Evolutionary conservation across 2,797 vertebrate genomes (phyloP).

Genomic region (Denticeps clupeoides): DNA sequence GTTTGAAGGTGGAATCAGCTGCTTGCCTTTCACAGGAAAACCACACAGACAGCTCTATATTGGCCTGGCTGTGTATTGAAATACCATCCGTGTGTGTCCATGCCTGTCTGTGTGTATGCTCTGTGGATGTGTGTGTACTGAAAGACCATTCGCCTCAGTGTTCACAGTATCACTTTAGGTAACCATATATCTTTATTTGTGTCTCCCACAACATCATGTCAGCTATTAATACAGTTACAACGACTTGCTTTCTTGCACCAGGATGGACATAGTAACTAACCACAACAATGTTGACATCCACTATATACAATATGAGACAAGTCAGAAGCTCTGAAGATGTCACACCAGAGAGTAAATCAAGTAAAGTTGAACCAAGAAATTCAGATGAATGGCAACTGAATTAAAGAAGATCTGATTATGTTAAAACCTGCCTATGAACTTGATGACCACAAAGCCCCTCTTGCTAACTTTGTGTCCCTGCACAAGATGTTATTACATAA

Average conservation of each 20-base stretch:
- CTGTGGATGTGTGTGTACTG: constrained; percentile 21
- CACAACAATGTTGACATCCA: neutral
- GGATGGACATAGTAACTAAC: neutral
- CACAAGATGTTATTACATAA: too few species aligned
- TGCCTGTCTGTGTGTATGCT: constrained; percentile 18
- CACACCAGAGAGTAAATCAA: too few species aligned
- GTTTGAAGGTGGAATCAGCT: constrained; percentile 36
- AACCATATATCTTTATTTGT: constrained; percentile 32
- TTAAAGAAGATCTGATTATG: too few species aligned
- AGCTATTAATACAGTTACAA: constrained; percentile 23
- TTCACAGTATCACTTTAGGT: constrained; percentile 34
- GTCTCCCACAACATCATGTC: constrained; percentile 36
- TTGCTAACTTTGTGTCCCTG: too few species aligned
- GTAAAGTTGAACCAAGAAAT: too few species aligned
- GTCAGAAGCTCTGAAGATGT: too few species aligned
- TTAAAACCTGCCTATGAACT: too few species aligned
- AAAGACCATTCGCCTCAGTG: constrained; percentile 26
- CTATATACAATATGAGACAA: too few species aligned
- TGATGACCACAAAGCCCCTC: too few species aligned
- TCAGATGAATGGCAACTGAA: too few species aligned
- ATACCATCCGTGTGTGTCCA: constrained; percentile 27
- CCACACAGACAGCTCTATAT: constrained; percentile 38
- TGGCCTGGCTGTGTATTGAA: constrained; percentile 32
- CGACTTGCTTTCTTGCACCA: neutral
- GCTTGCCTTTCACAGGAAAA: constrained; percentile 42